Conservation (phyloP, 2,888 invertebrate species). For the Drepanosiphum platanoidis region DNA sequence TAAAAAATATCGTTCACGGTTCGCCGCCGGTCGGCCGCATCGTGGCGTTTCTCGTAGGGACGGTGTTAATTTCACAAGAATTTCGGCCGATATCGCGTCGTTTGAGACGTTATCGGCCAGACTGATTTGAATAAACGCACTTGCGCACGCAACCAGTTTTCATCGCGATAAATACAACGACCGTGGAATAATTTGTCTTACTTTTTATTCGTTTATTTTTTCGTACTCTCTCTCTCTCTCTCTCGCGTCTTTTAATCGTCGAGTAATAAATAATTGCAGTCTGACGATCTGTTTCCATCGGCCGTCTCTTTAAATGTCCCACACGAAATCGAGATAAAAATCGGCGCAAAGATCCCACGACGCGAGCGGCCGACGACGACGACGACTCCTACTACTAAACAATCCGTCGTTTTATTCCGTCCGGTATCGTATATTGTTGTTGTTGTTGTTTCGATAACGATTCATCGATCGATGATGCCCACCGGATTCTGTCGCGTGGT, state of each 20-base stretch:
- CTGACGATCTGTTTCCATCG: conserved; percentile 38
- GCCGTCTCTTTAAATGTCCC: conserved; percentile 45
- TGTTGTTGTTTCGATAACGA: conserved; percentile 30
- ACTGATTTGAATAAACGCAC: conserved; percentile 51
- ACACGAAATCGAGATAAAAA: conserved; percentile 49
- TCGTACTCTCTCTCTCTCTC: too few relatives aligned
- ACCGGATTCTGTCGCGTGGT: conserved; percentile 16
- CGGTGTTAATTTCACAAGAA: conserved; percentile 2
- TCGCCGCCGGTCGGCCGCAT: background rate
- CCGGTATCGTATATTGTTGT: too few relatives aligned
- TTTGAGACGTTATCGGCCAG: conserved; percentile 36
- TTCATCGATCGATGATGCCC: conserved; percentile 46
- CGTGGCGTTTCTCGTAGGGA: background rate
- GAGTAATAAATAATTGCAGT: conserved; percentile 35
- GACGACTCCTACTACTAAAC: background rate
- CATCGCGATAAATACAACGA: conserved; percentile 16
- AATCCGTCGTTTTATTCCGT: conserved; percentile 29
- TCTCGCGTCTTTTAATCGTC: background rate
- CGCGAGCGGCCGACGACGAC: conserved; percentile 9
- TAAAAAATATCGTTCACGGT: background rate
- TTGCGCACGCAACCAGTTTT: conserved; percentile 48
- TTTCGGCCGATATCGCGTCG: conserved; percentile 23
- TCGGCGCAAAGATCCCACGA: conserved; percentile 24
- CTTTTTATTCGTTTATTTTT: background rate
- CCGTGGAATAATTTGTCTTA: conserved; percentile 46